These are phyloP conservation scores for Tragelaphus buxtoni DNA, from an alignment of 2,113 vertebrate genomes.

Conservation along the genomic window DNA sequence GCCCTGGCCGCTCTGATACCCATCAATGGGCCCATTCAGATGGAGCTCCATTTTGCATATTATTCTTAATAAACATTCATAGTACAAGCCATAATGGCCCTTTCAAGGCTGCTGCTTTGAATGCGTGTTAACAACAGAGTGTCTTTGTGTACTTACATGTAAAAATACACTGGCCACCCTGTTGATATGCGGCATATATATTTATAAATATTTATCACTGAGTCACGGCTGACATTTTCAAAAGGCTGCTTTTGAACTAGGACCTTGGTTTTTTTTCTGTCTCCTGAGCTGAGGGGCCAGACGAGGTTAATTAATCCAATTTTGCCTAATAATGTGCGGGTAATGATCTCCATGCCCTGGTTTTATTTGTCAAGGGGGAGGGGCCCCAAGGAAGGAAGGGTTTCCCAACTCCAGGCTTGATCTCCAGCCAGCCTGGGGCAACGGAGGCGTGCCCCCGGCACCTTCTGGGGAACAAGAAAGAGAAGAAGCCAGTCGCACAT, in stretches of 20 bases:
- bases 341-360: slow-evolving; percentile 49
- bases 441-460: background rate
- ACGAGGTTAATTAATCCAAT: slow-evolving; percentile 71
- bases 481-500: background rate
- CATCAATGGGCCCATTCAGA: slow-evolving; percentile 72
- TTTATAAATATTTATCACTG: slow-evolving; percentile 77
- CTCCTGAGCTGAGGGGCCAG: slow-evolving; percentile 72
- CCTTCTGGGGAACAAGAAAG: background rate
- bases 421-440: background rate
- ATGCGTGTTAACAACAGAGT: slow-evolving; percentile 69
- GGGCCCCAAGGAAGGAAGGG: background rate
- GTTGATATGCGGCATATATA: slow-evolving; percentile 57
- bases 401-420: background rate
- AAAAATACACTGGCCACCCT: slow-evolving; percentile 70
- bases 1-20: slow-evolving; percentile 13
- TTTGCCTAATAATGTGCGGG: slow-evolving; percentile 70
- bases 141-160: slow-evolving; percentile 68
- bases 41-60: slow-evolving; percentile 53
- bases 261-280: slow-evolving; percentile 45
- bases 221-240: slow-evolving; percentile 72
- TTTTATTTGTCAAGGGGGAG: slow-evolving; percentile 65
- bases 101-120: slow-evolving; percentile 70
- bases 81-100: slow-evolving; percentile 59
- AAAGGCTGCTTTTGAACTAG: slow-evolving; percentile 62
- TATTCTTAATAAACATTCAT: slow-evolving; percentile 72